Evolutionary conservation across 2,113 vertebrate genomes (phyloP), one percentile per base, ranked within the genome.

Genomic region (Globicephala melas): DNA sequence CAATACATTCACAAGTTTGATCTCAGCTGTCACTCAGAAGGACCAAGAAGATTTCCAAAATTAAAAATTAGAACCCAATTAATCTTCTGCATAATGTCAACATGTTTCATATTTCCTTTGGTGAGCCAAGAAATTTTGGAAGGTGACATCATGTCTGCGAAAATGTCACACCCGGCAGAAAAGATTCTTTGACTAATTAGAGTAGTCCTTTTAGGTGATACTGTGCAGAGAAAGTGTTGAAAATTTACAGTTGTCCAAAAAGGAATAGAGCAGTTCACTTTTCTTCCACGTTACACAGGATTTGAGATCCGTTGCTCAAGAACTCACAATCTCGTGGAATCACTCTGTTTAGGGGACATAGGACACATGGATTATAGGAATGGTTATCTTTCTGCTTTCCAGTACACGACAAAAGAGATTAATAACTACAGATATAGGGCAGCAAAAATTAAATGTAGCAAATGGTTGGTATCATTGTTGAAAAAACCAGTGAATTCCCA

Each of bases 11-110:
- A 62, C 84, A 94, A 96, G 92, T 91, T 96, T 97, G 50, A 98
- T 95, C 71, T 96, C 77, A 98, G 97, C 97, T 97, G 79, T 94
- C 95, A 97, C 12, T 98, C 82, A 96, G 63, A n/a, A 41, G 28
- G 28, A 91, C 67, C 73, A 97, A 98, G 88, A 97, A 77, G 93
- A 93, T 96, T 98, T 98, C 96, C 95, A 96, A 98, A 98, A 98
- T 98, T 98, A 98, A 96, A 94, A 98, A 98, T 96, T 97, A 95
- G 44, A 97, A 94, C 68, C 25, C 97, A 98, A 98, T 98, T 98
- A 98, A 98, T 98, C 95, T 98, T 98, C 95, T 92, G 10, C 41
- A 95, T 98, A 97, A 98, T 2, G 1, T 98, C 96, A 98, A 97
- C 97, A 97, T 85, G 85, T 79, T 98, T 98, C 90, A 94, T 97